Percentiles rank a stretch among this genome's conserved stretches.
Conservation (phyloP, 1,140 invertebrate genomes). For the Drosophila simulans region DNA sequence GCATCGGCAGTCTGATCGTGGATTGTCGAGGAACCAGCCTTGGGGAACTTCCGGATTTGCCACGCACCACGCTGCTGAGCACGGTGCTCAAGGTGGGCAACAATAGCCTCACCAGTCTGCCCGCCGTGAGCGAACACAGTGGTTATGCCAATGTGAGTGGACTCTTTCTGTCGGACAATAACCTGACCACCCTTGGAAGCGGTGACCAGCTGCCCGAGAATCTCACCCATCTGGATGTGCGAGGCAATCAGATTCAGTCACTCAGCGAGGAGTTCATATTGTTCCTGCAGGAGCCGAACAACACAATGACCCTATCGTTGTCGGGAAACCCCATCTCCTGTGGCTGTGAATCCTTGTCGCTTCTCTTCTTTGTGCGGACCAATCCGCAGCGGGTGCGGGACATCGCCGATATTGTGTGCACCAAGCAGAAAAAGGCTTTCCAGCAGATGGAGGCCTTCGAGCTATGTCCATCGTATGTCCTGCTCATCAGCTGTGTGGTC, state of each 20-base stretch:
- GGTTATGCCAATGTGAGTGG: constrained; percentile 85
- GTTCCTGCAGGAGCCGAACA: constrained; percentile 67
- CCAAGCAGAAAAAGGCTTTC: constrained; percentile 55
- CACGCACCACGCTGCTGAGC: constrained; percentile 51
- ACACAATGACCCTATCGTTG: constrained; percentile 84
- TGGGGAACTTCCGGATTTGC: constrained; percentile 64
- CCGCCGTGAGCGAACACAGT: constrained; percentile 53
- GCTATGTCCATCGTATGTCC: constrained; percentile 85
- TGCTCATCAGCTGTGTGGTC: constrained; percentile 82
- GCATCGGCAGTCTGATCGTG: constrained; percentile 84
- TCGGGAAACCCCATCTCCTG: constrained; percentile 88
- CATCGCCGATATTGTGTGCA: constrained; percentile 84
- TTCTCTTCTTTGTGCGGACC: constrained; percentile 86
- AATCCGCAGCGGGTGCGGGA: constrained; percentile 82
- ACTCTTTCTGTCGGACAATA: constrained; percentile 86
- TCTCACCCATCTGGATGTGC: constrained; percentile 85
- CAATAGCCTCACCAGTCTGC: constrained; percentile 85
- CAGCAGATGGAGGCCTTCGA: constrained; percentile 85
- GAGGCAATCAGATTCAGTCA: constrained; percentile 85
- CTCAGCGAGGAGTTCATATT: constrained; percentile 82
- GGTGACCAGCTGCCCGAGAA: constrained; percentile 65
- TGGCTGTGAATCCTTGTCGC: constrained; percentile 86
- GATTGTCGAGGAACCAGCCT: constrained; percentile 85
- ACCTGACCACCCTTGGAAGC: constrained; percentile 83
- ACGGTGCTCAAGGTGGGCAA: constrained; percentile 85